These are phyloP conservation scores for Amazona guildingii DNA, from an alignment of 2,113 vertebrate genomes.

Conservation along the genomic window DNA sequence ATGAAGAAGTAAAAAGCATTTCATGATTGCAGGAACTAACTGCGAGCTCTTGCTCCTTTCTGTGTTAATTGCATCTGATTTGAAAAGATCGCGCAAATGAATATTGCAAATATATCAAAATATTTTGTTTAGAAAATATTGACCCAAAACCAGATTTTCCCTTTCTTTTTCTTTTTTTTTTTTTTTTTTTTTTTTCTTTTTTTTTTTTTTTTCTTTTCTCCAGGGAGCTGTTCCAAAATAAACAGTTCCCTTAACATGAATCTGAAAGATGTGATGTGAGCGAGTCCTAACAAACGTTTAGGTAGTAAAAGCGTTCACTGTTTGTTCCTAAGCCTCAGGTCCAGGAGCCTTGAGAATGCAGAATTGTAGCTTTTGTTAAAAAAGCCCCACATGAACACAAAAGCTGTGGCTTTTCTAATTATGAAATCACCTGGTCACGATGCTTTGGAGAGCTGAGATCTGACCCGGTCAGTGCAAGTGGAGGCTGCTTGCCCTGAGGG, in stretches of 20 bases:
- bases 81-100: not conserved
- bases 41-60: not conserved
- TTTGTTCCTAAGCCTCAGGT: not conserved
- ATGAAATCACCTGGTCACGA: not conserved
- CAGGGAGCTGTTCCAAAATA: not conserved
- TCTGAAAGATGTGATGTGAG: not conserved
- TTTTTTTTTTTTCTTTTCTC: not conserved
- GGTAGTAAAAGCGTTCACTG: not conserved
- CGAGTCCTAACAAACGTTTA: not conserved
- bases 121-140: constrained; percentile 15
- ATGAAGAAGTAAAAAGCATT: not conserved
- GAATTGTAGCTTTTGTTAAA: not conserved
- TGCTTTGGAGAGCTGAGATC: not conserved
- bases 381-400: fast-evolving
- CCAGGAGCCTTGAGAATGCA: not conserved
- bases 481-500: not conserved
- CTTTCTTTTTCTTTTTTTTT: not conserved
- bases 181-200: fast-evolving
- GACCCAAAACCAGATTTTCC: not conserved
- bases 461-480: fast-evolving
- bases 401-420: not conserved
- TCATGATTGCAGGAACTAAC: not conserved
- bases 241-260: not conserved
- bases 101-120: not conserved
- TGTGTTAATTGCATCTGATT: not conserved